Conservation (phyloP, 2,888 invertebrate species). For the Hesperia comma region DNA sequence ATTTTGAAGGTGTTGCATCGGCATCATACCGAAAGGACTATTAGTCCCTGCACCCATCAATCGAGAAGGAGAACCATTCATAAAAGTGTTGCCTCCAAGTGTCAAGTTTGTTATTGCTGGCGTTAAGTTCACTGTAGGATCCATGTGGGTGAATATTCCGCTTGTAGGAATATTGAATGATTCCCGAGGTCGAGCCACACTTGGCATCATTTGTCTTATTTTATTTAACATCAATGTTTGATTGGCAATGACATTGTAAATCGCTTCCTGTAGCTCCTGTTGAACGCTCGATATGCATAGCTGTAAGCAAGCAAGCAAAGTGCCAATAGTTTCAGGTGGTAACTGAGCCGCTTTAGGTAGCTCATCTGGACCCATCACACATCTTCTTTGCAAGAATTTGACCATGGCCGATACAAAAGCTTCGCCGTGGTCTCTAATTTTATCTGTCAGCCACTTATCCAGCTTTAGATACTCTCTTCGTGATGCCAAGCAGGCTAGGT, state of each 20-base stretch:
- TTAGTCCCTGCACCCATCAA: slow-evolving; percentile 20
- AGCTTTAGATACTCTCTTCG: slow-evolving; percentile 95
- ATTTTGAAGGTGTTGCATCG: slow-evolving; percentile 4
- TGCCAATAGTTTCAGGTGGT: slow-evolving; percentile 92
- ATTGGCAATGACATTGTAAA: slow-evolving; percentile 89
- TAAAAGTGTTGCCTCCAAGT: background rate
- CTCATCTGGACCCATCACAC: slow-evolving; percentile 90
- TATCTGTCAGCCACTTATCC: slow-evolving; percentile 97
- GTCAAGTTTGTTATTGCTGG: slow-evolving; percentile 6
- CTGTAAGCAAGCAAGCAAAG: slow-evolving; percentile 92
- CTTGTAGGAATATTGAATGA: slow-evolving; percentile 18
- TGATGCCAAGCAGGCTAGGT: slow-evolving; percentile 96
- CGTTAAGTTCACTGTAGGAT: slow-evolving; percentile 17
- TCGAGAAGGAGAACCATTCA: slow-evolving; percentile 19
- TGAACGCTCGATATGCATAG: slow-evolving; percentile 85
- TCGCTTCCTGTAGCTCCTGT: slow-evolving; percentile 90
- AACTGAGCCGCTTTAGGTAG: slow-evolving; percentile 90
- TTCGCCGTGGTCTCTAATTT: slow-evolving; percentile 95
- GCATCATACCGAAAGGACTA: slow-evolving; percentile 24
- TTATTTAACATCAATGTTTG: slow-evolving; percentile 87
- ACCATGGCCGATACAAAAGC: slow-evolving; percentile 89
- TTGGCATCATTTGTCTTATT: slow-evolving; percentile 86
- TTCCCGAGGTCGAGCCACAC: slow-evolving; percentile 83
- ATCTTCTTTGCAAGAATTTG: slow-evolving; percentile 91
- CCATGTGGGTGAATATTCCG: slow-evolving; percentile 19